Evolutionary conservation across 1,140 invertebrate genomes (phyloP), one percentile per base, ranked within the genome.

Genomic region (Maconellicoccus hirsutus): DNA sequence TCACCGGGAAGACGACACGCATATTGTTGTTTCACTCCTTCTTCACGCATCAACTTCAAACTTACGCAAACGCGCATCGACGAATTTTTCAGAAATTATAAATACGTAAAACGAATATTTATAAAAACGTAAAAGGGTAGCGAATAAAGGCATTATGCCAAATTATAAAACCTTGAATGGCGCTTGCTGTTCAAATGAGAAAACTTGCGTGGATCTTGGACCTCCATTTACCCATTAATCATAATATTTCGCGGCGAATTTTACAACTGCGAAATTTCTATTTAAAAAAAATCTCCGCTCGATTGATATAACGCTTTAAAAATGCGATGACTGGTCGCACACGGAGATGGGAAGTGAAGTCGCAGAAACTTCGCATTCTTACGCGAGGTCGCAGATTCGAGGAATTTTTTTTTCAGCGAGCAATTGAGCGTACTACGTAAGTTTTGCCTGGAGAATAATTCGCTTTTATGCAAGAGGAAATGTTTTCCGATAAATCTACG

Each of bases 191-290:
- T 19, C n/a, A 52, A 16, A 16, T 52, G 6, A 52, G 42, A 52
- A 19, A 52, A 52, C 42, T 52, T 52, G 42, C 42, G 42, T 52
- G 42, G 42, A 52, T 19, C 42, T 52, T 16, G n/a, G 10, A 52
- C 42, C 3, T 16, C 6, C n/a, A 52, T 52, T 4, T 19, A 19
- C 42, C 42, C 42, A 52, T 52, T 52, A 52, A 52, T 52, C 42
- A 52, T 16, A 52, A 3, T 52, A 52, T 52, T 52, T 52, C 42
- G 42, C 42, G 12, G 42, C 42, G 42, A 52, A 52, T 52, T 52
- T 52, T 52, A 52, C 42, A 52, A 52, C 42, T 52, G 42, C 42
- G 42, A 52, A 52, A 52, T 52, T 52, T 52, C 42, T 52, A 52
- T 52, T 52, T 52, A 52, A 52, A 52, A 52, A 52, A 52, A 8